Evolutionary conservation across 2,113 vertebrate species (phyloP).

Genomic region (Australoheros scitulus): DNA sequence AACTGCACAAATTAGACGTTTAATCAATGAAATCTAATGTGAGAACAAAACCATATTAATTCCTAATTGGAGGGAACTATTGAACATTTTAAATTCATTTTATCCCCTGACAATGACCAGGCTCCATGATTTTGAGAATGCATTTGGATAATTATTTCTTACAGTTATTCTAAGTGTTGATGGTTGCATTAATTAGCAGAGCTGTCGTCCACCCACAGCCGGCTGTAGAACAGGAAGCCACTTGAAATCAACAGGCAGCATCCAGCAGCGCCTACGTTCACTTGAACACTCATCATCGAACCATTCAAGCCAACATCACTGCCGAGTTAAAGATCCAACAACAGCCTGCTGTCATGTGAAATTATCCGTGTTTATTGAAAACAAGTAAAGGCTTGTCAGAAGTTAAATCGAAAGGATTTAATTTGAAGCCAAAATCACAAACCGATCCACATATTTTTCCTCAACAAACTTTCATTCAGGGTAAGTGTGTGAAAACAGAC

Average conservation of each 20-base stretch:
- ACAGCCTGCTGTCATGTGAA: constrained; percentile 27
- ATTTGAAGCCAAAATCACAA: constrained; percentile 7
- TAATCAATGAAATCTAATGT: not conserved
- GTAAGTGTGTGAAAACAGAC: not conserved
- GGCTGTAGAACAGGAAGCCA: constrained; percentile 29
- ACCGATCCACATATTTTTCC: not conserved
- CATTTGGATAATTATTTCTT: constrained; percentile 32
- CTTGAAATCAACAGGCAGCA: constrained; percentile 36
- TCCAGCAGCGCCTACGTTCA: constrained; percentile 49
- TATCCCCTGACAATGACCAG: not conserved
- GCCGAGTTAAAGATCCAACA: constrained; percentile 20
- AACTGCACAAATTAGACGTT: not conserved
- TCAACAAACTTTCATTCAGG: constrained; percentile 2
- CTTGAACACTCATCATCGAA: constrained; percentile 18
- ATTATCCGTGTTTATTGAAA: constrained; percentile 45
- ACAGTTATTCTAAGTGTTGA: constrained; percentile 27
- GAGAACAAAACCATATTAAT: not conserved
- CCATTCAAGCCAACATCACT: constrained; percentile 14
- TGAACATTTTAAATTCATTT: not conserved
- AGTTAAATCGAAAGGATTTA: constrained; percentile 18
- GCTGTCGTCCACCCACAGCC: constrained; percentile 57
- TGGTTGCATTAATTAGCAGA: constrained; percentile 59
- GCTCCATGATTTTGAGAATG: constrained; percentile 5
- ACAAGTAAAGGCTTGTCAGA: constrained; percentile 23
- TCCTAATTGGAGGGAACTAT: not conserved